Percentiles rank a stretch among this genome's conserved stretches.
Conservation (phyloP, 1,140 invertebrate genomes). For the Andricus grossulariae region DNA sequence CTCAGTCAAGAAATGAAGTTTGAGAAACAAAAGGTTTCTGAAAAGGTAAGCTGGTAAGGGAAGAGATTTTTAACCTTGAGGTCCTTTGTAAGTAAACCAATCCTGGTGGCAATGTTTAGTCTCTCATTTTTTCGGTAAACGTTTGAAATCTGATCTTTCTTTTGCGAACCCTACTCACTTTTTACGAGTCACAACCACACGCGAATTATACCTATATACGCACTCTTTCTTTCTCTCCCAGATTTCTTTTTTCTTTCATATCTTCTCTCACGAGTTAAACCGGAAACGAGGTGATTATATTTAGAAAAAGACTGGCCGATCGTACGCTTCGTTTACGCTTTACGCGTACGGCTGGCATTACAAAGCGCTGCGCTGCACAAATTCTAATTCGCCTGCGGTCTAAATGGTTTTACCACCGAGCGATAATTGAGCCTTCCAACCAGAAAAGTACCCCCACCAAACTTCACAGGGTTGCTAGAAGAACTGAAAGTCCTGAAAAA, state of each 20-base stretch:
- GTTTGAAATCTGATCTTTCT: conserved; percentile 28
- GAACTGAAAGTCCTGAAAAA: no score
- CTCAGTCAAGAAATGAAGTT: not conserved
- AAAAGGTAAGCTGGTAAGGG: not conserved
- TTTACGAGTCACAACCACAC: conserved; percentile 26
- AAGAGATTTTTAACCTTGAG: conserved; percentile 23
- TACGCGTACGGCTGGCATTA: conserved; percentile 2
- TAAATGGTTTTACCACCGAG: not conserved
- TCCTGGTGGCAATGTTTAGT: conserved; percentile 18
- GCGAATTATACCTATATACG: conserved; percentile 17
- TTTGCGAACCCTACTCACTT: conserved; percentile 29
- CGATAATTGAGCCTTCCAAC: no score
- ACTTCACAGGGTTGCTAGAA: no score
- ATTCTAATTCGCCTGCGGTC: conserved; percentile 5
- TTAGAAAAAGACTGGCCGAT: conserved; percentile 29
- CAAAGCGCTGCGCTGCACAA: conserved; percentile 16
- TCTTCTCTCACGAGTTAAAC: conserved; percentile 26
- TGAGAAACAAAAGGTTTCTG: not conserved
- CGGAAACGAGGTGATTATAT: conserved; percentile 31
- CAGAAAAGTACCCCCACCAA: no score
- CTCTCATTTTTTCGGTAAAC: conserved; percentile 25
- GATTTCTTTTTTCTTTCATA: conserved; percentile 28
- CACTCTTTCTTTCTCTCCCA: conserved; percentile 11
- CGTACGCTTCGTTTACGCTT: conserved; percentile 23
- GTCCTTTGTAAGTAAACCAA: conserved; percentile 9